A percentile compares a stretch with the other conserved stretches of the same genome.
Evolutionary conservation across 2,888 invertebrate species (phyloP).

Genomic region (Megamerina dolium): DNA sequence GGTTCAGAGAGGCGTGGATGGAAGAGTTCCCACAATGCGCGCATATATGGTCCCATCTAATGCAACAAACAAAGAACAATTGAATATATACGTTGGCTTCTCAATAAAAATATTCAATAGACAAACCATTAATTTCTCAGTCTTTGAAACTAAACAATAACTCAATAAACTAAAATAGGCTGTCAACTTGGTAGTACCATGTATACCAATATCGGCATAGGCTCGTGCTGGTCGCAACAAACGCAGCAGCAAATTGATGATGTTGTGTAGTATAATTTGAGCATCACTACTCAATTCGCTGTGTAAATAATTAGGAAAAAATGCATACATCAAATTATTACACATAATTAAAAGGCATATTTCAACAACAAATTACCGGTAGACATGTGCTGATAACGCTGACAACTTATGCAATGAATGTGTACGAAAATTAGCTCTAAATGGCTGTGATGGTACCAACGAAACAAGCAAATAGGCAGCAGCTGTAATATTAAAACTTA

Average conservation of each 20-base stretch:
- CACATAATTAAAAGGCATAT: slow-evolving; percentile 19
- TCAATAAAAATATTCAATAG: background rate
- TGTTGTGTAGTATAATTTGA: slow-evolving; percentile 57
- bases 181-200: slow-evolving; percentile 86
- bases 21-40: slow-evolving; percentile 89
- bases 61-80: slow-evolving; percentile 2
- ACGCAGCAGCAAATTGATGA: slow-evolving; percentile 68
- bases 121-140: slow-evolving; percentile 91
- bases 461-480: slow-evolving; percentile 86
- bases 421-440: slow-evolving; percentile 77
- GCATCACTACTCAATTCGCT: slow-evolving; percentile 55
- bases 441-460: slow-evolving; percentile 83
- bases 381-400: slow-evolving; percentile 35
- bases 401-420: slow-evolving; percentile 50
- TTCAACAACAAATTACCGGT: too few species aligned
- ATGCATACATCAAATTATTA: background rate
- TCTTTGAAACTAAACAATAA: slow-evolving; percentile 83
- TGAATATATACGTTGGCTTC: background rate
- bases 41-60: slow-evolving; percentile 87
- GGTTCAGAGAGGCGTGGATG: slow-evolving; percentile 93
- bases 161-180: slow-evolving; percentile 89
- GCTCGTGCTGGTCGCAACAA: slow-evolving; percentile 77
- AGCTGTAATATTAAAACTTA: slow-evolving; percentile 50
- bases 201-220: slow-evolving; percentile 78
- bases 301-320: slow-evolving; percentile 6